These are phyloP conservation scores for Alca torda DNA, from an alignment of 2,797 vertebrate genomes.

Conservation along the genomic window DNA sequence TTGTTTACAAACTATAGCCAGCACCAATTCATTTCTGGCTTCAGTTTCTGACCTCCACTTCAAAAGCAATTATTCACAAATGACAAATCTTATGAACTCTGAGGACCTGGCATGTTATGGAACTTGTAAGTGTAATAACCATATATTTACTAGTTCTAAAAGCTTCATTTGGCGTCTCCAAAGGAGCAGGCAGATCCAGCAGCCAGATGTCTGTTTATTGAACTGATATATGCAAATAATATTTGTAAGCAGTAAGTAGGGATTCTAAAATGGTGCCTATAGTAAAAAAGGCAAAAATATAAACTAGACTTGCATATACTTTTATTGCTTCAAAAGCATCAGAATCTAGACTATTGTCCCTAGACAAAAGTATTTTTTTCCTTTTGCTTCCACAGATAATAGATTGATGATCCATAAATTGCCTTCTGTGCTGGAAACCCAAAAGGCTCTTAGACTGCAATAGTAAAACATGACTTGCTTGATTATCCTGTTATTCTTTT, in stretches of 20 bases:
- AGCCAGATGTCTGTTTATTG: slow-evolving; percentile 28
- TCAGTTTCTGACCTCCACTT: background rate
- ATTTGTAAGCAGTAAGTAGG: background rate
- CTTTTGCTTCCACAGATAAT: slow-evolving; percentile 8
- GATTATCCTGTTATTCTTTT: slow-evolving; percentile 32
- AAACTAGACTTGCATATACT: background rate
- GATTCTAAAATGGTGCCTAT: background rate
- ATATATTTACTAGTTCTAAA: slow-evolving; percentile 13
- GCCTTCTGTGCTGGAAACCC: slow-evolving; percentile 1
- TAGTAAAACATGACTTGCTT: slow-evolving; percentile 14
- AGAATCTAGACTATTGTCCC: slow-evolving; percentile 34
- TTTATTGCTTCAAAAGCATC: background rate
- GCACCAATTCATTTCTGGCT: slow-evolving; percentile 22
- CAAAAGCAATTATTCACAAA: slow-evolving; percentile 14
- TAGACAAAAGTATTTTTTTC: background rate
- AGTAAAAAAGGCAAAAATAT: background rate
- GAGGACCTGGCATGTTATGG: background rate
- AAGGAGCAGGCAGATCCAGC: slow-evolving; percentile 4
- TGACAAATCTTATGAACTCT: background rate
- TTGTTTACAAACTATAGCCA: slow-evolving; percentile 41
- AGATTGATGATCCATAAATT: slow-evolving; percentile 36
- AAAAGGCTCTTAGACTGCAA: background rate
- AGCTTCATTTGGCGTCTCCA: background rate
- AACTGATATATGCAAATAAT: background rate
- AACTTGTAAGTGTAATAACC: slow-evolving; percentile 13